Evolutionary conservation across 2,888 invertebrate species (phyloP), one percentile per base, ranked within the genome.

Genomic region (Drosophila austrosaltans): DNA sequence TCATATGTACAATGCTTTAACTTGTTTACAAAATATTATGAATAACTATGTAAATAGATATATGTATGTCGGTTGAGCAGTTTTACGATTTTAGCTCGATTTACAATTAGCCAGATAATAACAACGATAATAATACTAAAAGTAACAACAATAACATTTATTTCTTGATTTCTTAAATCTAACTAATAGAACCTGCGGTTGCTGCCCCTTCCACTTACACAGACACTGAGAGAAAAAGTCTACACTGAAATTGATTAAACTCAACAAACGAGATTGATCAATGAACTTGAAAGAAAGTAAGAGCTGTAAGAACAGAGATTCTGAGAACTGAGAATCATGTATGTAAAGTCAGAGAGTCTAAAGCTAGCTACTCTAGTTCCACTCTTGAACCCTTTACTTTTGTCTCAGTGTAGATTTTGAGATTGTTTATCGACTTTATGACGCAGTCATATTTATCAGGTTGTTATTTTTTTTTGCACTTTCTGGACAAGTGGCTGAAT

Each of bases 381-480:
- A 16, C 16, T 16, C 16, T 16, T 16, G 16, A 16, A 16, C 16
- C 16, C 16, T 16, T 1, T 16, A 16, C 28, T 3, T 28, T 30
- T 30, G 30, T 30, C 5, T 30, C 54, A 54, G 54, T 54, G 54
- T 54, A 54, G 6, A 16, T 57, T 39, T 22, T 10, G 12, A 39
- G 4, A 30, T 20, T 57, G 57, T 22, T 39, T 36, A 39, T 22
- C 57, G 12, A 57, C 57, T 57, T 57, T 57, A 39, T 57, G 39
- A 39, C 57, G 39, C 57, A 72, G 58, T 72, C 66, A 53, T 10
- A 48, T 40, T 53, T 62, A 72, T 72, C 72, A 72, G 44, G 25
- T 62, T 72, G 72, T 72, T 16, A 16, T 16, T 16, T 16, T 72
- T 67, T 72, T 40, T 66, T 61, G 72, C 53, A 66, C 42, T 54